These are phyloP conservation scores for Psettodes erumei DNA, from an alignment of 2,113 vertebrate genomes.

Conservation along the genomic window DNA sequence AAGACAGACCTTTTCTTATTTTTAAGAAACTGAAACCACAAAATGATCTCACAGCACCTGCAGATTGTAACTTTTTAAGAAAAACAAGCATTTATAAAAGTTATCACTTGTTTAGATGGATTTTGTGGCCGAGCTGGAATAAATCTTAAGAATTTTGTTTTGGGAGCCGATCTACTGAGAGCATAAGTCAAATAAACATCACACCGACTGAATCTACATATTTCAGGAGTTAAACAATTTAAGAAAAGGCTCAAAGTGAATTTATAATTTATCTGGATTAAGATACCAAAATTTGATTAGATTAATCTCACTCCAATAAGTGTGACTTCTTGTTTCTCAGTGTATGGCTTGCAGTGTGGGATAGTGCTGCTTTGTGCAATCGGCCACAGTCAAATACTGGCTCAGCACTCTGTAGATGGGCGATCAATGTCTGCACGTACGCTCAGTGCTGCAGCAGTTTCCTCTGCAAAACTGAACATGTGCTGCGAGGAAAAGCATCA, in stretches of 20 bases:
- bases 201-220: not conserved
- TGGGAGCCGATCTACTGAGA: not conserved
- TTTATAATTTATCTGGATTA: not conserved
- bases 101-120: too few relatives aligned
- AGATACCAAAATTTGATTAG: conserved; percentile 1
- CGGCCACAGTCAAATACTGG: conserved; percentile 27
- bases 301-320: conserved; percentile 53
- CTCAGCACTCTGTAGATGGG: conserved; percentile 24
- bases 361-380: conserved; percentile 51
- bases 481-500: not conserved
- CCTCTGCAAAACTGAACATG: conserved; percentile 14
- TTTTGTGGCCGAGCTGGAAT: too few relatives aligned
- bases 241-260: conserved; percentile 9
- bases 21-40: too few relatives aligned
- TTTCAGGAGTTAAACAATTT: not conserved
- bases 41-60: too few relatives aligned
- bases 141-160: too few relatives aligned
- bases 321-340: conserved; percentile 21
- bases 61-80: too few relatives aligned
- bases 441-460: not conserved
- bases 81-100: too few relatives aligned
- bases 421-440: conserved; percentile 24
- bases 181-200: conserved; percentile 9
- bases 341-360: conserved; percentile 22
- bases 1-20: too few relatives aligned